Percentiles rank a stretch among this genome's conserved stretches.
Evolutionary conservation across 2,797 vertebrate genomes (phyloP).

Genomic region (Aeoliscus strigatus): DNA sequence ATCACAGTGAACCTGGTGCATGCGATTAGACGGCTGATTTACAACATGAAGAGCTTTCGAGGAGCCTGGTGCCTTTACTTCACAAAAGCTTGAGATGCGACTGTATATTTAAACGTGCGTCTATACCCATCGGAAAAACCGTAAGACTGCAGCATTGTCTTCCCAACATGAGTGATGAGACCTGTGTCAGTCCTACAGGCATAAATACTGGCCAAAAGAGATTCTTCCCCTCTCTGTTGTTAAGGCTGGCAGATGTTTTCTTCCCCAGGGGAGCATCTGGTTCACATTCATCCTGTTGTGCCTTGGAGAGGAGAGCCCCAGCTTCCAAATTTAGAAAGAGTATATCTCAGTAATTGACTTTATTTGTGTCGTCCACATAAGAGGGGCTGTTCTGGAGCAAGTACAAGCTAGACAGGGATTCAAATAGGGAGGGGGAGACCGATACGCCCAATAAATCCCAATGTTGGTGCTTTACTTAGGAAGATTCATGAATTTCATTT

Average conservation of each 20-base stretch:
- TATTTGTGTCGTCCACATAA: constrained; percentile 28
- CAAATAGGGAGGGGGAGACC: no score
- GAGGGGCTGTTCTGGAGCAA: constrained; percentile 17
- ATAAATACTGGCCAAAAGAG: constrained; percentile 18
- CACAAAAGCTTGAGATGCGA: background rate
- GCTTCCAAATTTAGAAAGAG: constrained; percentile 52
- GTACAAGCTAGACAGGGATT: no score
- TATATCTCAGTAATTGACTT: constrained; percentile 45
- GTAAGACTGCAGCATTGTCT: no score
- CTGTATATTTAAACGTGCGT: background rate
- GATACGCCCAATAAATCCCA: no score
- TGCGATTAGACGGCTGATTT: no score
- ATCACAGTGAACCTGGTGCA: background rate
- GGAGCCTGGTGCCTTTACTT: background rate
- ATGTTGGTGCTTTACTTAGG: no score
- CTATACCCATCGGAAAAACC: no score
- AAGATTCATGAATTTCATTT: no score
- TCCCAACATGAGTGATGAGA: constrained; percentile 17
- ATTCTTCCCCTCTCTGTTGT: constrained; percentile 15
- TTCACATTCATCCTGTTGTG: constrained; percentile 45
- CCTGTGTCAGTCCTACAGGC: constrained; percentile 33
- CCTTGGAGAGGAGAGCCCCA: constrained; percentile 34
- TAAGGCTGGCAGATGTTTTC: constrained; percentile 61
- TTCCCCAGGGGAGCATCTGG: constrained; percentile 36
- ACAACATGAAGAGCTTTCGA: no score